Percentiles rank a stretch among this genome's conserved stretches.
Evolutionary conservation across 2,888 invertebrate genomes (phyloP).

Genomic region (Actias luna): DNA sequence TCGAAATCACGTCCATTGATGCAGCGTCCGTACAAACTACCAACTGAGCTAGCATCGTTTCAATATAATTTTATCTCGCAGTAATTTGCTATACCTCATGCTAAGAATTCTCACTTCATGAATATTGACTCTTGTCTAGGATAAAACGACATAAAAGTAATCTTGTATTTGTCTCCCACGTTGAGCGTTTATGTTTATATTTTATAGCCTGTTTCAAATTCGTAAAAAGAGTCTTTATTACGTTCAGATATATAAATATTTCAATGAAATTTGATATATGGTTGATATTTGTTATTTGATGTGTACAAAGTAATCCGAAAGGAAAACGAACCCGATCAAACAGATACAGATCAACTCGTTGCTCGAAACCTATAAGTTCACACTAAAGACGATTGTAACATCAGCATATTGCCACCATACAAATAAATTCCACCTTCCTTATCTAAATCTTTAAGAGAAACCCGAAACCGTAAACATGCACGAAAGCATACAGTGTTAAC

Average conservation of each 20-base stretch:
- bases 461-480: conserved; percentile 79
- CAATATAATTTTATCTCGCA: no score
- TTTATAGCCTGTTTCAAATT: background rate
- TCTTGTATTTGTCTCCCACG: background rate
- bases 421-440: conserved; percentile 74
- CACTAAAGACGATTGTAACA: conserved; percentile 70
- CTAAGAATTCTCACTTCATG: background rate
- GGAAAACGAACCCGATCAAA: conserved; percentile 25
- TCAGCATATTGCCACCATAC: conserved; percentile 74
- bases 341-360: conserved; percentile 48
- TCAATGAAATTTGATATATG: background rate
- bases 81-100: no score
- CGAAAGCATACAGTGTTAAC: conserved; percentile 74
- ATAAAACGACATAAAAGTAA: background rate
- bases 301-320: conserved; percentile 3
- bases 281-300: background rate
- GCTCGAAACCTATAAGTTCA: conserved; percentile 59
- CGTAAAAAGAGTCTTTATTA: background rate
- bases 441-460: conserved; percentile 79
- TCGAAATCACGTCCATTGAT: no score
- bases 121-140: background rate
- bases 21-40: no score
- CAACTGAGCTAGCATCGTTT: no score
- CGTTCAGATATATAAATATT: background rate
- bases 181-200: background rate